Percentiles rank a stretch among this genome's conserved stretches.
These are phyloP conservation scores for Andrena praecox DNA, from an alignment of 2,888 invertebrate species.

Conservation along the genomic window DNA sequence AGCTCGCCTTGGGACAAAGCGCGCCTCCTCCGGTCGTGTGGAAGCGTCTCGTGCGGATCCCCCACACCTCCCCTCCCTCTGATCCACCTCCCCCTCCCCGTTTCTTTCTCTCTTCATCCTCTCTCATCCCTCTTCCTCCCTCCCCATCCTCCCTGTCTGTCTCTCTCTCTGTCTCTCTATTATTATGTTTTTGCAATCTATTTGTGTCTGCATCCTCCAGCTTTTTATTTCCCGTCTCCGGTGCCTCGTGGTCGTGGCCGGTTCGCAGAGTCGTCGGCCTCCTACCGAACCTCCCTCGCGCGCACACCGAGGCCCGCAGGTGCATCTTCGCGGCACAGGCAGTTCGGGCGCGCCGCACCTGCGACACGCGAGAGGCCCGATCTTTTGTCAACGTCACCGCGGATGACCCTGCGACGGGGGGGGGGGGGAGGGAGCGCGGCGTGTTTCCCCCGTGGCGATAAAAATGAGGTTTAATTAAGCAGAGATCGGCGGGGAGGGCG, in stretches of 20 bases:
- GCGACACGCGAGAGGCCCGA: conserved; percentile 43
- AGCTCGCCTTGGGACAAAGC: conserved; percentile 84
- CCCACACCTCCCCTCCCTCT: background rate
- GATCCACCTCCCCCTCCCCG: conserved; percentile 6
- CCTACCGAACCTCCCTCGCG: conserved; percentile 66
- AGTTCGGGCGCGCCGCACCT: conserved; percentile 48
- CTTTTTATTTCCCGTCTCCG: conserved; percentile 59
- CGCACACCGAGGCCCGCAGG: conserved; percentile 56
- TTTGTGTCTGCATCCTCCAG: conserved; percentile 82
- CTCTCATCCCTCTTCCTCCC: background rate
- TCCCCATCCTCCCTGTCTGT: conserved; percentile 44
- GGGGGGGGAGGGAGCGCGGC: background rate
- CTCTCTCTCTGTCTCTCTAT: conserved; percentile 80
- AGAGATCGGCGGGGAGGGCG: conserved; percentile 20
- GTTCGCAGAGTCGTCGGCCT: conserved; percentile 64
- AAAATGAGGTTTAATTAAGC: conserved; percentile 51
- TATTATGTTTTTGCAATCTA: conserved; percentile 85
- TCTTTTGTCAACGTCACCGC: conserved; percentile 67
- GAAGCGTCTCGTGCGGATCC: conserved; percentile 49
- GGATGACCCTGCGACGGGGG: conserved; percentile 21
- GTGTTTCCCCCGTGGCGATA: conserved; percentile 18
- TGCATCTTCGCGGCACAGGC: conserved; percentile 53
- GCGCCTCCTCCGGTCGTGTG: conserved; percentile 66
- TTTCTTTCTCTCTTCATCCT: background rate
- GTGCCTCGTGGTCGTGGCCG: conserved; percentile 39